These are phyloP conservation scores for Laupala kohalensis DNA, from an alignment of 1,140 invertebrate species.

Conservation along the genomic window DNA sequence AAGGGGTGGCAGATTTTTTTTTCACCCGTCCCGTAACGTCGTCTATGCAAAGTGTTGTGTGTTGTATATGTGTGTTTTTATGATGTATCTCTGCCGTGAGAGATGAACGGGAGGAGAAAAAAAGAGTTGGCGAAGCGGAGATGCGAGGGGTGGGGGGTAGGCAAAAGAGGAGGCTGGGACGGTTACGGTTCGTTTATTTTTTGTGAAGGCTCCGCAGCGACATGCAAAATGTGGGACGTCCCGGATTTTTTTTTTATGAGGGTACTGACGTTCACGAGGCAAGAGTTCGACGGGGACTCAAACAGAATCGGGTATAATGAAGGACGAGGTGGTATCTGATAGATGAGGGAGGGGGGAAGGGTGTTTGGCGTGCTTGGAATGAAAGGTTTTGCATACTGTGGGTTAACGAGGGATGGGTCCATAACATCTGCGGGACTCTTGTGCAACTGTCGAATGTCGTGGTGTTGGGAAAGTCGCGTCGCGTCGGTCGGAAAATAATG, in stretches of 20 bases:
- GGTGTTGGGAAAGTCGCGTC: no score
- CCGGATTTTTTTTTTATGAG: not conserved
- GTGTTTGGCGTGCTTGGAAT: not conserved
- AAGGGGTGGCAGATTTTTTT: not conserved
- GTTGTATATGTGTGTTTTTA: not conserved
- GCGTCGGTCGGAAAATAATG: no score
- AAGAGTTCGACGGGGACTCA: not conserved
- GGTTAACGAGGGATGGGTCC: not conserved
- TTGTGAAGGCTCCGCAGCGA: not conserved
- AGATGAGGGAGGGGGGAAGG: not conserved
- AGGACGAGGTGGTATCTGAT: not conserved
- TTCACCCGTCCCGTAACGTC: not conserved
- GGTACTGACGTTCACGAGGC: no score
- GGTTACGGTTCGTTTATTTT: not conserved
- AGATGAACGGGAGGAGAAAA: no score
- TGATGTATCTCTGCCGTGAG: not conserved
- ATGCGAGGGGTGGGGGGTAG: not conserved
- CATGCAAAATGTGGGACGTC: not conserved
- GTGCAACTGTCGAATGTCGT: not conserved
- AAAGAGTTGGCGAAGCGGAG: not conserved
- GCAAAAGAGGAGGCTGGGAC: not conserved
- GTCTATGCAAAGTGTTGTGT: not conserved
- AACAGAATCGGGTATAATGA: not conserved
- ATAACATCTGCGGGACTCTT: not conserved
- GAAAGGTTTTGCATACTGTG: not conserved